Percentiles rank a stretch among this genome's conserved stretches.
phyloP scores from a whole-genome alignment of 2,113 vertebrate genomes.

The Epinephelus cyanopodus region DNA sequence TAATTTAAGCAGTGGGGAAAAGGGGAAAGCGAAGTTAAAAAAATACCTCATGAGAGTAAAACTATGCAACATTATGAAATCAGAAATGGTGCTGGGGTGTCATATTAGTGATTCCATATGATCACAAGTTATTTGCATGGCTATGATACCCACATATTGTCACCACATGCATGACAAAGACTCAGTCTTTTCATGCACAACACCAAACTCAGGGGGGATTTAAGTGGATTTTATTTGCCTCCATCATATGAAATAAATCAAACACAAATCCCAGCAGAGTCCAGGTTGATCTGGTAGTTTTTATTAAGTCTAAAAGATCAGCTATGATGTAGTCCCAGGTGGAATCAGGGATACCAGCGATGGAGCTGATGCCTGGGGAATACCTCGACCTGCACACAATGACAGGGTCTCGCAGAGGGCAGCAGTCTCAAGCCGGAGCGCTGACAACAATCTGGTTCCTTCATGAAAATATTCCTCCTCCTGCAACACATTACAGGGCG shows the following conservation, averaged over 20 bases:
- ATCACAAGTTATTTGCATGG: not conserved
- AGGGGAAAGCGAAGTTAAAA: not conserved
- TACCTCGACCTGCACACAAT: slow-evolving; percentile 9
- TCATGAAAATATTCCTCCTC: slow-evolving; percentile 44
- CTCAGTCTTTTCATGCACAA: not conserved
- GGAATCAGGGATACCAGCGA: not conserved
- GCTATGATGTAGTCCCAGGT: accelerated
- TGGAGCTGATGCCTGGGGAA: not conserved
- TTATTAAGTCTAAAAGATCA: not conserved
- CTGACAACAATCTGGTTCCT: slow-evolving; percentile 10
- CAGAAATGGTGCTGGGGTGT: not conserved
- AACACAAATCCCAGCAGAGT: not conserved
- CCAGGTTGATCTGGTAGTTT: not conserved
- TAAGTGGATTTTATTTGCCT: not conserved
- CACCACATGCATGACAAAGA: not conserved
- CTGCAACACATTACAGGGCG: slow-evolving; percentile 69
- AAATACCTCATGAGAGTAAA: not conserved
- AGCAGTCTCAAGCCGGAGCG: slow-evolving; percentile 28
- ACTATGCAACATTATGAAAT: not conserved
- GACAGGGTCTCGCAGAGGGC: slow-evolving; percentile 46
- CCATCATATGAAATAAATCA: not conserved
- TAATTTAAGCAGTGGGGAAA: not conserved
- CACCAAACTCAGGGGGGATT: not conserved
- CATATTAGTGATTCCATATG: no score
- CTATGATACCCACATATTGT: not conserved